Evolutionary conservation across 2,797 vertebrate species (phyloP).

Genomic region (Oreochromis mossambicus): DNA sequence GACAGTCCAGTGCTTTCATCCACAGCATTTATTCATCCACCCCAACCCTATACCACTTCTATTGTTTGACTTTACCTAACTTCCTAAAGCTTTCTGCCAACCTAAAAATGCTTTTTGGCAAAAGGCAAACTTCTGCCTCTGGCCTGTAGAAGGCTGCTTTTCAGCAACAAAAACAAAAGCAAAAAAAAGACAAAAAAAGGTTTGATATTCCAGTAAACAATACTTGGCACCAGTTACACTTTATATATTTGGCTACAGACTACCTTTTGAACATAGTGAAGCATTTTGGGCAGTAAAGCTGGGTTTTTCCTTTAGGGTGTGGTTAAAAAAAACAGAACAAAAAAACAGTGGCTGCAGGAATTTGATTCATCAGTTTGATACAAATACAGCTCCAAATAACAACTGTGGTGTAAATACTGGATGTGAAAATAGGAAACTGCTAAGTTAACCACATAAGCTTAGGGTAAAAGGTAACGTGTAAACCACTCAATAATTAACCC

Average conservation of each 20-base stretch:
- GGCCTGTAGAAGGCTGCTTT: neutral
- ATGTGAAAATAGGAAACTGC: neutral
- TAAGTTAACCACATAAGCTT: neutral
- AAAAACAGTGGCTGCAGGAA: neutral
- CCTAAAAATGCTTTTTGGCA: neutral
- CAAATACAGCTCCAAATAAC: neutral
- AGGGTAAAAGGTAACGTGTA: neutral
- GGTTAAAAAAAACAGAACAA: neutral
- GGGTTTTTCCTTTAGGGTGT: neutral
- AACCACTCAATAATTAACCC: neutral
- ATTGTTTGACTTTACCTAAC: neutral
- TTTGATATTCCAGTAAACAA: neutral
- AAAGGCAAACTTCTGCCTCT: neutral
- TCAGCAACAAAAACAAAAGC: neutral
- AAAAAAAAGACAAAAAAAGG: no score
- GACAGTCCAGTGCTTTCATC: neutral
- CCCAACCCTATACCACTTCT: neutral
- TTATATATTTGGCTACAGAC: neutral
- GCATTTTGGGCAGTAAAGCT: neutral
- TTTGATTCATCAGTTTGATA: neutral
- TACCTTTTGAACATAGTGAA: neutral
- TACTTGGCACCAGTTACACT: neutral
- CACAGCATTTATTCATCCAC: neutral
- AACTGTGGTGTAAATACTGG: neutral
- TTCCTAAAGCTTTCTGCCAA: neutral